Conservation (phyloP, 2,888 invertebrate species). For the Aleiodes testaceus region DNA sequence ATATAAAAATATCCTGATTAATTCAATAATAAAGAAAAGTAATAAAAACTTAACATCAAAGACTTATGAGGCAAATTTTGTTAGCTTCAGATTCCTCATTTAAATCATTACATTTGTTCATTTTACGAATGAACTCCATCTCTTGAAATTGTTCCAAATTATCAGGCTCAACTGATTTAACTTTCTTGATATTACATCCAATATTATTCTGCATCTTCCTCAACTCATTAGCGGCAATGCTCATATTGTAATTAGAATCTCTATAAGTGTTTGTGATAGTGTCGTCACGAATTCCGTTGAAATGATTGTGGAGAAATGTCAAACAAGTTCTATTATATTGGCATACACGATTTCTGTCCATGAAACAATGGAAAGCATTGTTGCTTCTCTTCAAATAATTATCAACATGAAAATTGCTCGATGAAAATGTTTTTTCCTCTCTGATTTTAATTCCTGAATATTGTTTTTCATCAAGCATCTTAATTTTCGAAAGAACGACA, state of each 20-base stretch:
- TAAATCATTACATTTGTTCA: not conserved
- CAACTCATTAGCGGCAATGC: not conserved
- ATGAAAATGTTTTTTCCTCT: not conserved
- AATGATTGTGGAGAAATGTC: not conserved
- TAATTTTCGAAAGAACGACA: not conserved
- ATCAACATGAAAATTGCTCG: not conserved
- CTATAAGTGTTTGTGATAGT: not conserved
- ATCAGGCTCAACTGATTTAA: not conserved
- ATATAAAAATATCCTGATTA: too few species aligned
- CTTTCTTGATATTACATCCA: too few species aligned
- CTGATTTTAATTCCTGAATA: not conserved
- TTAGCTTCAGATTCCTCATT: not conserved
- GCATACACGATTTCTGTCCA: not conserved
- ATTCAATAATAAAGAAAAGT: too few species aligned
- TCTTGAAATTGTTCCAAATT: slow-evolving; percentile 11
- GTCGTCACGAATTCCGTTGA: not conserved
- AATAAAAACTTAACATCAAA: too few species aligned
- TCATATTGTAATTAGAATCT: not conserved
- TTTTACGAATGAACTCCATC: not conserved
- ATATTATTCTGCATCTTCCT: not conserved
- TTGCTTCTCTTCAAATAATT: slow-evolving; percentile 5
- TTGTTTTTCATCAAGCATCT: not conserved
- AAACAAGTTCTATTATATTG: not conserved
- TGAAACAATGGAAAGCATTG: not conserved
- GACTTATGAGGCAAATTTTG: too few species aligned